Evolutionary conservation across 1,140 invertebrate genomes (phyloP).

Genomic region (Lithobius niger): DNA sequence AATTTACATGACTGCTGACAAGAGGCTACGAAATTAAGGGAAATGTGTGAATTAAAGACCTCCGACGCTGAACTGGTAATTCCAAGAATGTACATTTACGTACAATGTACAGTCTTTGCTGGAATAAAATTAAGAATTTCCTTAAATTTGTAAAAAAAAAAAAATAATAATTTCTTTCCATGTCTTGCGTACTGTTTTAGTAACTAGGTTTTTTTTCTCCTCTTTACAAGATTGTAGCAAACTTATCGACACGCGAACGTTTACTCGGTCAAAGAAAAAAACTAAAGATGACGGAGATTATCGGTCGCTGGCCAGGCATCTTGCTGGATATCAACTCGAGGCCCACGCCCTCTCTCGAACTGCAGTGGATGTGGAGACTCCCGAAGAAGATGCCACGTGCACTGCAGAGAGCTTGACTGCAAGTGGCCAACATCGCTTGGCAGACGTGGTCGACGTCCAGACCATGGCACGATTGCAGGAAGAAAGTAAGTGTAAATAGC

Average conservation of each 20-base stretch:
- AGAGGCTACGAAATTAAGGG: no score
- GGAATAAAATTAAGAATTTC: no score
- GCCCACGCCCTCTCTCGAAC: constrained; percentile 13
- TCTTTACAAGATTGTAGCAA: constrained; percentile 15
- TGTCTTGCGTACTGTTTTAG: no score
- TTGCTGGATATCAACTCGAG: constrained; percentile 15
- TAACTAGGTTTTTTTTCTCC: no score
- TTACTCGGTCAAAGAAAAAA: constrained; percentile 29
- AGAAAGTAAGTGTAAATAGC: constrained; percentile 23
- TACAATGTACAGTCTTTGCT: no score
- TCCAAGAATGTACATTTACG: no score
- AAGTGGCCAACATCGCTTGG: constrained; percentile 13
- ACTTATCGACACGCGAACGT: constrained; percentile 29
- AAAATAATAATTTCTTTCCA: no score
- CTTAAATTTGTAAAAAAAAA: no score
- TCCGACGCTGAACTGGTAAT: no score
- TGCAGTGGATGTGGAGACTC: constrained; percentile 14
- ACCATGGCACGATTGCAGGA: constrained; percentile 25
- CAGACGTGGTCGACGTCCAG: constrained; percentile 25
- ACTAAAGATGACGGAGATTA: constrained; percentile 19
- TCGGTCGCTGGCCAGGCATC: constrained; percentile 11
- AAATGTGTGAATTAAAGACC: no score
- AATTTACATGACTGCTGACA: no score
- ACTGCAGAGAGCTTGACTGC: constrained; percentile 17
- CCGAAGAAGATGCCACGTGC: constrained; percentile 19